These are phyloP conservation scores for Odocoileus virginianus DNA, from an alignment of 2,113 vertebrate species.

Conservation along the genomic window DNA sequence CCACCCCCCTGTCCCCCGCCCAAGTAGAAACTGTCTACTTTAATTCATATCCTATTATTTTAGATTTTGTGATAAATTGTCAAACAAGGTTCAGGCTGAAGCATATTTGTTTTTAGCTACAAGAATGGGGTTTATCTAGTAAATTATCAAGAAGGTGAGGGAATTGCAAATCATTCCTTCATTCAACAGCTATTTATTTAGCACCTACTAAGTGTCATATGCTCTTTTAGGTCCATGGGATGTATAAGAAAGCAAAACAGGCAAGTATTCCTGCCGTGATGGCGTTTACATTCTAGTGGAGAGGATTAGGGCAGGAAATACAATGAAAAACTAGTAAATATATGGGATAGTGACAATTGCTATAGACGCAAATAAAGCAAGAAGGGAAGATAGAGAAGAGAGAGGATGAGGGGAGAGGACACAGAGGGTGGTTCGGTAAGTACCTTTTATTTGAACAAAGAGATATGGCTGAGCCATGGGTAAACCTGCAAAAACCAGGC, in stretches of 20 bases:
- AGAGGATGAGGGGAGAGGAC: neutral
- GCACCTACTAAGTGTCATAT: neutral
- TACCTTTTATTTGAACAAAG: neutral
- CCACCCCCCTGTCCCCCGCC: accelerated
- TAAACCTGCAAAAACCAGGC: no score
- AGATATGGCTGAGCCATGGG: neutral
- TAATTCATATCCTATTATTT: neutral
- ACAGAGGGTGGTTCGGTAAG: no score
- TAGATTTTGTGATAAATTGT: neutral
- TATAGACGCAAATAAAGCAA: neutral
- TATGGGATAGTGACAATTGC: neutral
- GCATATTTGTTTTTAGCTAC: neutral
- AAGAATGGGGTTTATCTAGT: neutral
- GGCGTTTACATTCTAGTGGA: neutral
- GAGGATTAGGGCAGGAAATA: neutral
- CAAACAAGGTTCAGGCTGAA: neutral
- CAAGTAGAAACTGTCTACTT: neutral
- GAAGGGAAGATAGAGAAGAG: neutral
- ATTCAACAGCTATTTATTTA: neutral
- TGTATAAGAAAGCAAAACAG: neutral
- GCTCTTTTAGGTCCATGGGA: neutral
- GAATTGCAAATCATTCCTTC: neutral
- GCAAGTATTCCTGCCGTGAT: neutral
- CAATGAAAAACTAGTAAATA: neutral
- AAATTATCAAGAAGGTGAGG: neutral